Evolutionary conservation across 2,888 invertebrate species (phyloP).

Genomic region (Poecilobothrus nobilitatus): DNA sequence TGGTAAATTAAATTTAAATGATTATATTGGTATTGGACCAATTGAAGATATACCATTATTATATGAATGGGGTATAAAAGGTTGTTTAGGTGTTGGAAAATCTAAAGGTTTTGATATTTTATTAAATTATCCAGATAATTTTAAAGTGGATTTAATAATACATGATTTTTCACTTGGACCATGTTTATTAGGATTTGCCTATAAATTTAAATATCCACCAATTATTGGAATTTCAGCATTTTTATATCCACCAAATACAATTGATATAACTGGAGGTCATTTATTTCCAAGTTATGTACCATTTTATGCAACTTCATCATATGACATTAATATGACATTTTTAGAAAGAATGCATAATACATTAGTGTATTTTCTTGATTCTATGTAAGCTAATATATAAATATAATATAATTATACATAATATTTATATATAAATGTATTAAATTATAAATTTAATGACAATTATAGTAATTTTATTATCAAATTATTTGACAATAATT

Average conservation of each 20-base stretch:
- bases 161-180: slow-evolving; percentile 34
- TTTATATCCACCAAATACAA: slow-evolving; percentile 25
- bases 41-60: slow-evolving; percentile 19
- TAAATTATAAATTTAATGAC: background rate
- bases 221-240: slow-evolving; percentile 31
- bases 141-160: slow-evolving; percentile 35
- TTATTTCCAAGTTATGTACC: slow-evolving; percentile 30
- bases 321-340: slow-evolving; percentile 28
- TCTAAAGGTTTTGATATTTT: slow-evolving; percentile 29
- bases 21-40: slow-evolving; percentile 20
- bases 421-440: background rate
- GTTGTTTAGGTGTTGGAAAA: slow-evolving; percentile 15
- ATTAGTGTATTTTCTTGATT: slow-evolving; percentile 25
- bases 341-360: slow-evolving; percentile 28
- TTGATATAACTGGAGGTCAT: slow-evolving; percentile 29
- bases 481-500: too few relatives aligned
- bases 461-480: background rate
- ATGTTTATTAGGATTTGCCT: slow-evolving; percentile 32
- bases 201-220: slow-evolving; percentile 35
- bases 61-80: slow-evolving; percentile 22
- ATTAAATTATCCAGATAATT: slow-evolving; percentile 30
- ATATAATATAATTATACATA: background rate
- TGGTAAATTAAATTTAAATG: slow-evolving; percentile 17
- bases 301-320: slow-evolving; percentile 23
- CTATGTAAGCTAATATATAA: slow-evolving; percentile 21